Percentiles rank a stretch among this genome's conserved stretches.
These are phyloP conservation scores for Cuculus canorus DNA, from an alignment of 2,797 vertebrate species.

Conservation along the genomic window DNA sequence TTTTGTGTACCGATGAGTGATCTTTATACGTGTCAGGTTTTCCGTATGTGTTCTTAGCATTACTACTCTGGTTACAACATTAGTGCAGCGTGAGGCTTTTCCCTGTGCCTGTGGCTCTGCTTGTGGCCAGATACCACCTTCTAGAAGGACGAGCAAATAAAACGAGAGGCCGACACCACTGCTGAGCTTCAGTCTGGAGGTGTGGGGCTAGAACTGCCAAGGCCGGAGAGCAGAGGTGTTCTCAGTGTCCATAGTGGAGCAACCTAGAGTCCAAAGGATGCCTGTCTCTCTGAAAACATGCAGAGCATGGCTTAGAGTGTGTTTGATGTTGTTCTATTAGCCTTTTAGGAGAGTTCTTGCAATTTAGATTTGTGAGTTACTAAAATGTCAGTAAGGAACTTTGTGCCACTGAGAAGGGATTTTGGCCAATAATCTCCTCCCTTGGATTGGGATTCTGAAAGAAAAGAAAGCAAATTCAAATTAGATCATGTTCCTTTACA, in stretches of 20 bases:
- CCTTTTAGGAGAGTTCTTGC: slow-evolving; percentile 39
- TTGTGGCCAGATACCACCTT: neutral
- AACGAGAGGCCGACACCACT: neutral
- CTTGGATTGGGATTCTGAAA: slow-evolving; percentile 15
- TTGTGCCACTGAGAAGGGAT: no score
- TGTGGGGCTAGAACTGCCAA: neutral
- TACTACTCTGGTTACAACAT: neutral
- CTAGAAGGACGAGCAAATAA: neutral
- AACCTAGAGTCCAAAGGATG: neutral
- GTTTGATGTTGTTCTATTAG: neutral
- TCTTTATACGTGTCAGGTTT: slow-evolving; percentile 14
- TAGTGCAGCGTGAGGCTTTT: neutral
- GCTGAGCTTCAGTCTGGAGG: neutral
- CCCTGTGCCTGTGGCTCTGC: slow-evolving; percentile 15
- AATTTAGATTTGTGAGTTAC: neutral
- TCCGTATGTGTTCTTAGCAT: neutral
- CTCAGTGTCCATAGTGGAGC: neutral
- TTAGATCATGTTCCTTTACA: neutral
- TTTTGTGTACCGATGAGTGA: slow-evolving; percentile 14
- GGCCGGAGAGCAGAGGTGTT: neutral
- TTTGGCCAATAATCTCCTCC: no score
- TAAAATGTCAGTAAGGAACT: slow-evolving; percentile 8
- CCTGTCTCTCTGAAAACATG: neutral
- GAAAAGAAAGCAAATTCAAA: neutral
- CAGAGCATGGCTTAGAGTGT: neutral